Evolutionary conservation across 2,888 invertebrate genomes (phyloP).

Genomic region (Pharmacophagus antenor): DNA sequence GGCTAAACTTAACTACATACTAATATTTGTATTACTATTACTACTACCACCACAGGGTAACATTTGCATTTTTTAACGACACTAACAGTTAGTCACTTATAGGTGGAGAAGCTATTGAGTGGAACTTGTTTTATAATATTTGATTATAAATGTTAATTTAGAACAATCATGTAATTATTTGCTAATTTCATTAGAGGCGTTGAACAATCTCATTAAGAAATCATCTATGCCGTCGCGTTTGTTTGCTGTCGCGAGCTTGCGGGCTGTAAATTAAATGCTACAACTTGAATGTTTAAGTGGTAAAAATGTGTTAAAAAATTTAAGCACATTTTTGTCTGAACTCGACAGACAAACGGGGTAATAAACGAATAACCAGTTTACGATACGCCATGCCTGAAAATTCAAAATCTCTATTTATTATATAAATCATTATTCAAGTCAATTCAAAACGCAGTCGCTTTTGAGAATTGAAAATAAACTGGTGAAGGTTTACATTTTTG

Average conservation of each 20-base stretch:
- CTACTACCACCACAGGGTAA: no score
- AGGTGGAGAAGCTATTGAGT: background rate
- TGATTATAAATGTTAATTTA: slow-evolving; percentile 16
- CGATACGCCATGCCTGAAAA: no score
- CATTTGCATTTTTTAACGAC: background rate
- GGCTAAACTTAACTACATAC: no score
- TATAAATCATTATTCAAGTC: no score
- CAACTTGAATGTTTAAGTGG: background rate
- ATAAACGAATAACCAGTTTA: no score
- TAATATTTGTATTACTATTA: no score
- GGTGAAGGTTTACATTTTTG: no score
- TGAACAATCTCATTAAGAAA: slow-evolving; percentile 20
- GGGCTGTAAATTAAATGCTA: slow-evolving; percentile 9
- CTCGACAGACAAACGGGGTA: background rate
- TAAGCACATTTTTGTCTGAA: background rate
- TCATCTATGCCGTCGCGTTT: slow-evolving; percentile 10
- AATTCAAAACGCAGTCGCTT: no score
- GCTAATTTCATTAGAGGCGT: slow-evolving; percentile 19
- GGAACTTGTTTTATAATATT: background rate
- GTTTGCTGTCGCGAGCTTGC: slow-evolving; percentile 6
- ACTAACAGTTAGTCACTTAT: background rate
- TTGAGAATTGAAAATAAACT: no score
- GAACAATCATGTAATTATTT: slow-evolving; percentile 12
- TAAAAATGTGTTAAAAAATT: background rate
- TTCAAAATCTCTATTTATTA: no score